Evolutionary conservation across 2,888 invertebrate species (phyloP).

Genomic region (Megaustenia siamemsis): DNA sequence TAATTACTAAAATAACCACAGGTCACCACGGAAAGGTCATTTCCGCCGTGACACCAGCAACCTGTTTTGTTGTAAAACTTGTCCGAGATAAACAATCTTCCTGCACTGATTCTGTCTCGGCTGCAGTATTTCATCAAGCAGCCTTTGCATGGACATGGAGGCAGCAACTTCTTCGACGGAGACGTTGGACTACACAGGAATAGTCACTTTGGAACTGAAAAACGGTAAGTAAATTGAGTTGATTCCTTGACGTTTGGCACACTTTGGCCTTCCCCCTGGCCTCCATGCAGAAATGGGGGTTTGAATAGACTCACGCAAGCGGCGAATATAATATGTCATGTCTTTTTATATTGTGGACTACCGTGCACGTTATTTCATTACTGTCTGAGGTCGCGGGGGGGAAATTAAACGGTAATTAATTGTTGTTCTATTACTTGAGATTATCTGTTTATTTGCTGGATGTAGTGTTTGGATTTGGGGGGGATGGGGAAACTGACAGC

Average conservation of each 20-base stretch:
- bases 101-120: neutral
- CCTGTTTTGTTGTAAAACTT: constrained; percentile 48
- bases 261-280: constrained; percentile 23
- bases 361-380: neutral
- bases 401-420: no score
- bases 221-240: constrained; percentile 62
- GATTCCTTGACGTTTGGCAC: neutral
- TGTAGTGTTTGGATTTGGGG: no score
- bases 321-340: neutral
- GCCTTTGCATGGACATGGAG: constrained; percentile 60
- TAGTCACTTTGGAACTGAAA: constrained; percentile 67
- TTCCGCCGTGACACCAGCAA: constrained; percentile 63
- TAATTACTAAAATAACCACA: constrained; percentile 61
- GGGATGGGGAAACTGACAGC: no score
- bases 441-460: no score
- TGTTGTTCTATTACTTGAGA: no score
- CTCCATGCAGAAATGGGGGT: neutral
- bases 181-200: constrained; percentile 60
- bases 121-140: neutral
- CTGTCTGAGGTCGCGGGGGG: neutral
- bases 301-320: neutral
- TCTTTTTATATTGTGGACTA: neutral
- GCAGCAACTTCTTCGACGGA: constrained; percentile 57
- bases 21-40: constrained; percentile 62
- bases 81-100: neutral